Conservation (phyloP, 1,140 invertebrate species). For the Bradynema listronoti region DNA sequence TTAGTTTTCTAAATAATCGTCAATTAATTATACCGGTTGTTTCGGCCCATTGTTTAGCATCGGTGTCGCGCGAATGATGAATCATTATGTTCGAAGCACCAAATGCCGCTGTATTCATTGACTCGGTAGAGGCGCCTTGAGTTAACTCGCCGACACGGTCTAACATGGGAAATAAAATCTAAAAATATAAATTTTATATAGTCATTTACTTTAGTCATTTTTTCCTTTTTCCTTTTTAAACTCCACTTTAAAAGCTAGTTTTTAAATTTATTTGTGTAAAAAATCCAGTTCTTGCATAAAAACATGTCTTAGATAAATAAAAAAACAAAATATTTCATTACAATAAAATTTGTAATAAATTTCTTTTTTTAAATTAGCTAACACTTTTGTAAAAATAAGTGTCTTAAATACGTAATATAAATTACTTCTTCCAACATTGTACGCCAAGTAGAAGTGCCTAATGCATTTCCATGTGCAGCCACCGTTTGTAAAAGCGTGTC, state of each 20-base stretch:
- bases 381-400: not conserved
- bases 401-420: not conserved
- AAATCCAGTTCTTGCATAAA: too few species aligned
- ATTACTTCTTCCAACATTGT: slow-evolving; percentile 49
- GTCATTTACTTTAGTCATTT: too few species aligned
- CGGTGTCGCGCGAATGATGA: slow-evolving; percentile 95
- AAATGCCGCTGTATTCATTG: slow-evolving; percentile 68
- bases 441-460: slow-evolving; percentile 44
- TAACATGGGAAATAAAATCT: slow-evolving; percentile 86
- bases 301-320: too few species aligned
- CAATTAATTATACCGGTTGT: slow-evolving; percentile 65
- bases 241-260: too few species aligned
- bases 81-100: slow-evolving; percentile 82
- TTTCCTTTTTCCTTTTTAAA: too few species aligned
- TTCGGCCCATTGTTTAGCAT: slow-evolving; percentile 98
- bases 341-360: not conserved
- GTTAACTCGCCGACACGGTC: slow-evolving; percentile 83
- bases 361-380: too few species aligned
- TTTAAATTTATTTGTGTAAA: too few species aligned
- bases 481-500: slow-evolving; percentile 89
- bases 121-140: slow-evolving; percentile 82
- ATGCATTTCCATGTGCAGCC: slow-evolving; percentile 74
- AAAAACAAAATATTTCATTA: too few species aligned
- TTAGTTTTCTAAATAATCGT: not conserved
- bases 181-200: too few species aligned